These are phyloP conservation scores for Mesoclemmys tuberculata DNA, from an alignment of 2,113 vertebrate species.

Conservation along the genomic window DNA sequence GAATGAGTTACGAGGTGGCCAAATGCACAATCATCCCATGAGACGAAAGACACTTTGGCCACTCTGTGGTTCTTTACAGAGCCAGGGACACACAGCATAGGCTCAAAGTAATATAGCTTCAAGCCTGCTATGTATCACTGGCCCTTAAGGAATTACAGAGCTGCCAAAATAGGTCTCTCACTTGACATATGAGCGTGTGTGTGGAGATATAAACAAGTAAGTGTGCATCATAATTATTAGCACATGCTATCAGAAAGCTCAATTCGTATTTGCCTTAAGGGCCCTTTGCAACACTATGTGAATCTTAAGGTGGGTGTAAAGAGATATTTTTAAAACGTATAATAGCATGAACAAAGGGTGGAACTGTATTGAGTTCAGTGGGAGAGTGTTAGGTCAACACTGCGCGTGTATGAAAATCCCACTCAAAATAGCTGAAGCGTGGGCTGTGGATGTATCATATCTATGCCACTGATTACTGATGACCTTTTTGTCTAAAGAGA, in stretches of 20 bases:
- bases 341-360: background rate
- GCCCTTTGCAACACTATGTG: background rate
- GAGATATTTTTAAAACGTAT: background rate
- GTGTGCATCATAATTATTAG: background rate
- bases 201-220: background rate
- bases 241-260: background rate
- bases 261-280: background rate
- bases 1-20: background rate
- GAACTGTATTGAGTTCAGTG: background rate
- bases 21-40: background rate
- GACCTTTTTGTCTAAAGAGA: constrained; percentile 44
- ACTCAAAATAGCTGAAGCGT: constrained; percentile 20
- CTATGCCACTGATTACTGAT: background rate
- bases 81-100: background rate
- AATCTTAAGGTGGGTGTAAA: background rate
- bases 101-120: background rate
- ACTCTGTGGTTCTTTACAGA: background rate
- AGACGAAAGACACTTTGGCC: background rate
- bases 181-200: background rate
- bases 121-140: background rate
- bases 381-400: background rate
- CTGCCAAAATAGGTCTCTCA: background rate
- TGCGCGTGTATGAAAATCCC: constrained; percentile 6
- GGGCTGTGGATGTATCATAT: constrained; percentile 23
- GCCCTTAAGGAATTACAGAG: background rate